phyloP scores from a whole-genome alignment of 2,888 invertebrate genomes.

The Campoplex capitator region DNA sequence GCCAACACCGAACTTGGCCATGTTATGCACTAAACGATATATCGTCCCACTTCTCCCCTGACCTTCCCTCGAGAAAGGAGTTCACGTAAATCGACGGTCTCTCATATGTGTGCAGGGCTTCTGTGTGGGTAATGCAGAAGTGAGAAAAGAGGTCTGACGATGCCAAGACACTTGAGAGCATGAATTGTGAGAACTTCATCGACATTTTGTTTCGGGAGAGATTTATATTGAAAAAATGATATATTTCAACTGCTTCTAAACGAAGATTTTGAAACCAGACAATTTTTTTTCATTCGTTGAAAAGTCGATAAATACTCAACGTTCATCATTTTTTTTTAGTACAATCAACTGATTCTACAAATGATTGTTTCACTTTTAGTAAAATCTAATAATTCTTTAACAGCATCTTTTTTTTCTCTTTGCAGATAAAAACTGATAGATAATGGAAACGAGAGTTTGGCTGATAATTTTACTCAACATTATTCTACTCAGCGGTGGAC shows the following conservation, averaged over 20 bases:
- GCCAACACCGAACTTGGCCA: conserved; percentile 55
- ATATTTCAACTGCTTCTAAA: background rate
- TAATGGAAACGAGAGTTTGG: conserved; percentile 43
- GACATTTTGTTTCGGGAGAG: background rate
- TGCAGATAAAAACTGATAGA: conserved; percentile 36
- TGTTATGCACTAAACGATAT: conserved; percentile 57
- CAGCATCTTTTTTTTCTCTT: conserved; percentile 20
- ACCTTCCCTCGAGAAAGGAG: conserved; percentile 1
- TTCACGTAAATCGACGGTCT: conserved; percentile 43
- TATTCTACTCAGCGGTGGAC: conserved; percentile 43
- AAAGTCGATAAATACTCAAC: background rate
- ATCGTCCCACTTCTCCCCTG: conserved; percentile 14
- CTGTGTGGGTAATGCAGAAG: background rate
- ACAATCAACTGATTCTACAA: background rate
- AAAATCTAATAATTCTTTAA: background rate
- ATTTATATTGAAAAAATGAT: conserved; percentile 11
- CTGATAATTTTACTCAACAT: conserved; percentile 46
- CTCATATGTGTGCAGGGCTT: background rate
- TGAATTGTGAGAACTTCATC: conserved; percentile 23
- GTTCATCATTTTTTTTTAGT: background rate
- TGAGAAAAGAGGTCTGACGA: conserved; percentile 6
- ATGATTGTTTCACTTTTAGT: background rate
- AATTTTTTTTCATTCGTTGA: background rate
- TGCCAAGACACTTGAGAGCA: conserved; percentile 34
- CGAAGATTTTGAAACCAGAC: background rate